Base-by-base conservation (phyloP, 2,888 invertebrate genomes). In the Rutpela maculata region DNA sequence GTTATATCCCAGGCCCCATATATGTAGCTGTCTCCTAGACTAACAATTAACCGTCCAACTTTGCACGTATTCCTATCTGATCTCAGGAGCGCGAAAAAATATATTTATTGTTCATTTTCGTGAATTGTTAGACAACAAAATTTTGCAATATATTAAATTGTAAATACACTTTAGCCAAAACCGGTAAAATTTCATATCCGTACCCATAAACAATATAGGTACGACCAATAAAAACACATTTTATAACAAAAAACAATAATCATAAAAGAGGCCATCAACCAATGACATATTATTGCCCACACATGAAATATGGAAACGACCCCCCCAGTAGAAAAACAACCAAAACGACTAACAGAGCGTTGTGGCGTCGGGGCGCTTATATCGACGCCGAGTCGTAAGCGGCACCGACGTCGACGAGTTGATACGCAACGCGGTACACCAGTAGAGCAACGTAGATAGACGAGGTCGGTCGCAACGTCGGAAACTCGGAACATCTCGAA, bases 321-420 rank as follows among this genome's bases (percentile, higher is more conserved):
- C 12, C 5, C 5, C 2, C 11, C 15, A 43, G 43, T 0, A 12
- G 2, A 43, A 43, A 43, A 43, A 43, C 43, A 43, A 43, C 43
- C 43, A 43, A 43, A 4, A 43, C 11, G 1, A 38, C 0, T 12
- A 43, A 0, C n/a, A n/a, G 62, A n/a, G 35, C 19, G 4, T 11
- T 56, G 59, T 68, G 63, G 65, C 77, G 77, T 78, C 79, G 75
- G 73, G 75, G 78, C 77, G 77, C 80, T 67, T 62, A 75, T 81
- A 80, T 81, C 79, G 82, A 81, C 78, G 79, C 73, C 78, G 79
- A 78, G 79, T 72, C 78, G 79, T 74, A 50, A 50, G n/a, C 50
- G 15, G 50, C 1, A 50, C n/a, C 50, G 50, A 50, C 50, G 50
- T 50, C 71, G 76, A 26, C 68, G 70, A 62, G 56, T 31, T 56